Conservation (phyloP, 2,888 invertebrate species). For the Fabriciana adippe region DNA sequence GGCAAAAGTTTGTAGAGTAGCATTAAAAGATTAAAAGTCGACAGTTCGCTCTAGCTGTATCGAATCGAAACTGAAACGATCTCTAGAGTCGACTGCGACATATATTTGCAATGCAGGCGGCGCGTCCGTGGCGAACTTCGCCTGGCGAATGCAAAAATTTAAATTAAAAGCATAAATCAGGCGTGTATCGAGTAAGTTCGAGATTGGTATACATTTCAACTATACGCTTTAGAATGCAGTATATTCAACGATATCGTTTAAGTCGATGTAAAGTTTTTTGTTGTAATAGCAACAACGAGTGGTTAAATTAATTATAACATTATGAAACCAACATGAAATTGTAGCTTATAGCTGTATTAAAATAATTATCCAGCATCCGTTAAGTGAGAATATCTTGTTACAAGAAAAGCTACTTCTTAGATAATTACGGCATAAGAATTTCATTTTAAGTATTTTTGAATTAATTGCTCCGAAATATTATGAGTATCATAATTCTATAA, state of each 20-base stretch:
- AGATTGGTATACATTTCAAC: slow-evolving; percentile 76
- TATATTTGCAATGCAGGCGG: slow-evolving; percentile 80
- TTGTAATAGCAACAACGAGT: slow-evolving; percentile 8
- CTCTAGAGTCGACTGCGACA: slow-evolving; percentile 69
- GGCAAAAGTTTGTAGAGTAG: slow-evolving; percentile 75
- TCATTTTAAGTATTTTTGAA: slow-evolving; percentile 64
- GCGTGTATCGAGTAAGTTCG: slow-evolving; percentile 79
- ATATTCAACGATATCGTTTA: slow-evolving; percentile 46
- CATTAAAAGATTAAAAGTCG: slow-evolving; percentile 82
- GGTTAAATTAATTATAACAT: slow-evolving; percentile 4
- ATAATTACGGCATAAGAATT: slow-evolving; percentile 67
- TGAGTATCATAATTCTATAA: slow-evolving; percentile 79
- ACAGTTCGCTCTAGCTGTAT: slow-evolving; percentile 75
- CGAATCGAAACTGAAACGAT: slow-evolving; percentile 73
- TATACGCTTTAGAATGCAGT: slow-evolving; percentile 59
- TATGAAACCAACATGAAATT: slow-evolving; percentile 19
- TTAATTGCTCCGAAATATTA: slow-evolving; percentile 78
- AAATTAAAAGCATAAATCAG: slow-evolving; percentile 84
- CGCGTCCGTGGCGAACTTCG: slow-evolving; percentile 77
- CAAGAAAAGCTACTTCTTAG: slow-evolving; percentile 53
- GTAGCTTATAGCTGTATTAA: slow-evolving; percentile 39
- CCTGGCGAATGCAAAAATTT: slow-evolving; percentile 82
- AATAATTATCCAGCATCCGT: slow-evolving; percentile 43
- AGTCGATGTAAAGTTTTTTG: slow-evolving; percentile 16
- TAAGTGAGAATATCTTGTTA: slow-evolving; percentile 49